Evolutionary conservation across 2,888 invertebrate species (phyloP).

Genomic region (Aphodius granarius): DNA sequence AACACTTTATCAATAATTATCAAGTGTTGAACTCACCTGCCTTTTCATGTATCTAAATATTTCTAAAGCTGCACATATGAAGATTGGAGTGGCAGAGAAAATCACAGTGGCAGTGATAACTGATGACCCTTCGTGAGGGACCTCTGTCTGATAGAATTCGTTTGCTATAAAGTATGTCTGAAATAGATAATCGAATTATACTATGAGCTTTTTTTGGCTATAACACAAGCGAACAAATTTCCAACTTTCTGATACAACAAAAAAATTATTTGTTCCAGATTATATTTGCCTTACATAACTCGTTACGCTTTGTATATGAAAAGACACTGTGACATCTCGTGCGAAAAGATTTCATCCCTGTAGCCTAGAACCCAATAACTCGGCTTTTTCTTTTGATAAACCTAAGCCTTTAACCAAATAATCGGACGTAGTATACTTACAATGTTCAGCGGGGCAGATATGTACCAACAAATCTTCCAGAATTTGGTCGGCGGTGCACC

Average conservation of each 20-base stretch:
- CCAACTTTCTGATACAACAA: too few relatives aligned
- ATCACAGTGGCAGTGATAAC: not conserved
- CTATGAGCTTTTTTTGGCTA: too few relatives aligned
- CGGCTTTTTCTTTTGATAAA: too few relatives aligned
- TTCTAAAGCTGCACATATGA: not conserved
- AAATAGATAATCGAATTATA: too few relatives aligned
- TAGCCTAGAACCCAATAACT: too few relatives aligned
- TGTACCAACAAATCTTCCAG: slow-evolving; percentile 38
- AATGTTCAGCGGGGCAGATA: slow-evolving; percentile 22
- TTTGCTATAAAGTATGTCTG: not conserved
- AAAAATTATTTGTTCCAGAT: too few relatives aligned
- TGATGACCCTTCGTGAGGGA: not conserved
- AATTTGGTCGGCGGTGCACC: slow-evolving; percentile 35
- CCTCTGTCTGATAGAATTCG: not conserved
- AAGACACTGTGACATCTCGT: too few relatives aligned
- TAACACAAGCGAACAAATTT: too few relatives aligned
- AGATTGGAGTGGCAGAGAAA: not conserved
- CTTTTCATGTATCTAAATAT: slow-evolving; percentile 12
- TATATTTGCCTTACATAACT: too few relatives aligned
- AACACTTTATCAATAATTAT: not conserved
- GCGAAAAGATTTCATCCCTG: too few relatives aligned
- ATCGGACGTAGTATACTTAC: not conserved
- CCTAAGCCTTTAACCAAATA: too few relatives aligned
- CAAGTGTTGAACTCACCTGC: not conserved
- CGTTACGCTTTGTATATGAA: too few relatives aligned